phyloP scores from a whole-genome alignment of 2,113 vertebrate species.

The Nycticorax nycticorax region DNA sequence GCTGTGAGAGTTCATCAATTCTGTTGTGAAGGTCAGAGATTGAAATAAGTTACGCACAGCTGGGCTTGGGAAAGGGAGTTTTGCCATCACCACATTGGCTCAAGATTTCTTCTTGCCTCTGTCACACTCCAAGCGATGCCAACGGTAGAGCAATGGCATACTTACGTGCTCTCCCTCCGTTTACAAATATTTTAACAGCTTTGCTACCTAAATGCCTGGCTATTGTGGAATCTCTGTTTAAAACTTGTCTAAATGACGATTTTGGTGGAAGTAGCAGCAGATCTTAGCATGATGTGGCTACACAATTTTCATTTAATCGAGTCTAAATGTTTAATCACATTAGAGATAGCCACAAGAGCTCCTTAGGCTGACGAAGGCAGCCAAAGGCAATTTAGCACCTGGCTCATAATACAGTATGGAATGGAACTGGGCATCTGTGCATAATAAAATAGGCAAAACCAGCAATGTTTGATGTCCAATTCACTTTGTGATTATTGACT shows the following conservation, averaged over 20 bases:
- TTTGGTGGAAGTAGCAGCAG: background rate
- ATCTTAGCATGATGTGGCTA: background rate
- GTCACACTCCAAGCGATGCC: background rate
- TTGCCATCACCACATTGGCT: background rate
- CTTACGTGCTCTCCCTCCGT: background rate
- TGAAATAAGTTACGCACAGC: background rate
- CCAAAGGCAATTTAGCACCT: slow-evolving; percentile 61
- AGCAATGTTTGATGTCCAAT: background rate
- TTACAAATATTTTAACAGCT: background rate
- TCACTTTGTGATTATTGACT: background rate
- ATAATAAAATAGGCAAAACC: slow-evolving; percentile 43
- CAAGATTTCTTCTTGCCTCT: background rate
- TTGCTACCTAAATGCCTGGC: background rate
- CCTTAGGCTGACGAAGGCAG: slow-evolving; percentile 27
- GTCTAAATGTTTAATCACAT: slow-evolving; percentile 64
- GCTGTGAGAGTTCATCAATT: rapidly evolving
- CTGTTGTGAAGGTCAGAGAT: background rate
- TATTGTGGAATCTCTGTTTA: background rate
- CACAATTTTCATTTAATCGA: slow-evolving; percentile 51
- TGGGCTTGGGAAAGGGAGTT: background rate
- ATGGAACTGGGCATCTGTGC: slow-evolving; percentile 60
- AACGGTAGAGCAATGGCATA: background rate
- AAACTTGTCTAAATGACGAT: background rate
- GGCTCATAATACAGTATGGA: slow-evolving; percentile 36
- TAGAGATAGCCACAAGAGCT: slow-evolving; percentile 38